Evolutionary conservation across 2,888 invertebrate genomes (phyloP).

Genomic region (Tetranychus piercei): DNA sequence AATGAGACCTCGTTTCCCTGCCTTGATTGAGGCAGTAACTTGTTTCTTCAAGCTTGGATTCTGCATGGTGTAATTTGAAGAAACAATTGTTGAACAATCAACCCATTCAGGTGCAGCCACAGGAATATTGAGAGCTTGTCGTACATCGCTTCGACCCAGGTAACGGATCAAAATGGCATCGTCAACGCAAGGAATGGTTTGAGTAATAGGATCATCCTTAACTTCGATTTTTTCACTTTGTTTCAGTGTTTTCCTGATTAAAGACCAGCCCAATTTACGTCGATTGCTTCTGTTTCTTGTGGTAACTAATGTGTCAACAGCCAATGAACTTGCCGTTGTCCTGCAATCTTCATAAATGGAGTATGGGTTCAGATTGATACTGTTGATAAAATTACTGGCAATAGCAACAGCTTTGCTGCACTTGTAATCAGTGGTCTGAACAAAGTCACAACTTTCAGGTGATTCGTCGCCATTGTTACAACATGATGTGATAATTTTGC

Average conservation of each 20-base stretch:
- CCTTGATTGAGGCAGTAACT: constrained; percentile 11
- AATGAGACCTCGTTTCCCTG: constrained; percentile 29
- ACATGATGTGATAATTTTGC: background rate
- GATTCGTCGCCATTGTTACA: background rate
- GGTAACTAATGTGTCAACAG: no score
- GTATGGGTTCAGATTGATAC: no score
- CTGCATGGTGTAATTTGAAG: constrained; percentile 18
- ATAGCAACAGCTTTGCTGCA: no score
- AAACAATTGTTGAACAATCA: background rate
- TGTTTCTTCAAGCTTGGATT: constrained; percentile 25
- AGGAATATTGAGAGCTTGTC: constrained; percentile 27
- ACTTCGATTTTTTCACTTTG: no score
- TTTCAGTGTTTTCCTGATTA: no score
- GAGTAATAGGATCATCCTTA: no score
- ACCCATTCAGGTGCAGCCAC: background rate
- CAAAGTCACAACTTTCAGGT: background rate
- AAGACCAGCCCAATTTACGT: no score
- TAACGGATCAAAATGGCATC: constrained; percentile 22
- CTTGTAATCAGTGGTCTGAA: background rate
- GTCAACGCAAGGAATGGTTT: constrained; percentile 28
- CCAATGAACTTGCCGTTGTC: no score
- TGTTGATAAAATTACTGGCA: no score
- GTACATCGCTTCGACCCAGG: constrained; percentile 25
- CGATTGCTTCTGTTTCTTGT: no score
- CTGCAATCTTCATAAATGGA: no score